These are phyloP conservation scores for Dromiciops gliroides DNA, from an alignment of 2,113 vertebrate genomes.

Conservation along the genomic window DNA sequence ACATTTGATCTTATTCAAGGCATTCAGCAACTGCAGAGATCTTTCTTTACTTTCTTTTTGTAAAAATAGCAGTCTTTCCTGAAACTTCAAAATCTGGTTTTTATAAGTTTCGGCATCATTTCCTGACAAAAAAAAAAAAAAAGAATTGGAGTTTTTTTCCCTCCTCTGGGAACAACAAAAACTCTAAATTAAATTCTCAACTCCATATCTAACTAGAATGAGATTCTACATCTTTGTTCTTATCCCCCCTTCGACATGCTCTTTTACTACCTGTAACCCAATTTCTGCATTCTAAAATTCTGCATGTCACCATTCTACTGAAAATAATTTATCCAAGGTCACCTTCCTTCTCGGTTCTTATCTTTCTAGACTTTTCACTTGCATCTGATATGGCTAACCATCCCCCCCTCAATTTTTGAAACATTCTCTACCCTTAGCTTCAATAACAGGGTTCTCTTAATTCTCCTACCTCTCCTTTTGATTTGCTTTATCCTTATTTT, in stretches of 20 bases:
- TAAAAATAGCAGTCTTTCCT: slow-evolving; percentile 77
- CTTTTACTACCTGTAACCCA: background rate
- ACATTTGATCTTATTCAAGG: slow-evolving; percentile 80
- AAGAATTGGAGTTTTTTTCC: background rate
- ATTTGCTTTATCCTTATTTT: too few relatives aligned
- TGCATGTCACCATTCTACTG: background rate
- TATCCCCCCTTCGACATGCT: background rate
- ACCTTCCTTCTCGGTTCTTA: background rate
- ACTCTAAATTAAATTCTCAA: background rate
- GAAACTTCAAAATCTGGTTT: slow-evolving; percentile 82
- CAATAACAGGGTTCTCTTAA: background rate
- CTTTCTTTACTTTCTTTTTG: slow-evolving; percentile 82
- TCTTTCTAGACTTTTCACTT: background rate
- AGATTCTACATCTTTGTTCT: background rate
- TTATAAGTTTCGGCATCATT: slow-evolving; percentile 70
- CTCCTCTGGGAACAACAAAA: background rate
- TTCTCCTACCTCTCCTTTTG: background rate
- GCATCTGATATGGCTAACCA: background rate
- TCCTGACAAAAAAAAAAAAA: slow-evolving; percentile 76
- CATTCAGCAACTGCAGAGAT: slow-evolving; percentile 75
- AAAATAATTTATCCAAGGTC: background rate
- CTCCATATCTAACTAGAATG: background rate
- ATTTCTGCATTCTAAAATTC: background rate
- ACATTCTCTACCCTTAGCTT: background rate
- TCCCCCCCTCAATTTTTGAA: background rate